Evolutionary conservation across 2,113 vertebrate genomes (phyloP), one percentile per base, ranked within the genome.

Genomic region (Amblyopsis rosae): DNA sequence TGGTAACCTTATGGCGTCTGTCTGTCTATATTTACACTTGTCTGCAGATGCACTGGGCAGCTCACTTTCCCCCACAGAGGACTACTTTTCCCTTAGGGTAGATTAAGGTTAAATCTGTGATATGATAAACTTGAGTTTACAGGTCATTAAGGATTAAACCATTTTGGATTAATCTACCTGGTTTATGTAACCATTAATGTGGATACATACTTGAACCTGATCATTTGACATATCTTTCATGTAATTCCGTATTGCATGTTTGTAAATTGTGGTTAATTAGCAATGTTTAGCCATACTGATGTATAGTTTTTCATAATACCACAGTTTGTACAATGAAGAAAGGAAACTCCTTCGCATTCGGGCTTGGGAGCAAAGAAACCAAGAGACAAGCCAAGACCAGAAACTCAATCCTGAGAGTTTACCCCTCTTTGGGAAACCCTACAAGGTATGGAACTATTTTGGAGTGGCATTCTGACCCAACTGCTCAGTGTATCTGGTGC

Each of bases 401-500:
- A 93, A 94, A 49, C 70, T 76, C 10, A 91, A 92, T 65, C 62
- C 78, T 4, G 88, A 95, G 71, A 93, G 90, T 63, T 87, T 85
- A 1, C 96, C 96, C 0, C 95, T 97, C 55, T 99, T 98, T 86
- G 92, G 92, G 85, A 92, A 96, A 77, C 98, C 97, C 35, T 96
- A 95, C 88, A 99, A 98, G 95, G 97, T 99, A 92, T 78, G 69
- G 13, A 3, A 17, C 4, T 12, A 17, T 61, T 41, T 41, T 41
- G 35, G 35, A 41, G 35, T 41, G 4, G 35, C 7, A 8, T 41
- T 41, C 7, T 41, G 4, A 41, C 35, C 35, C 7, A 41, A 41
- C 35, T 41, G 7, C 35, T 41, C 0, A 41, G 35, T 41, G 35
- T 5, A 41, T 41, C 7, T 41, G 35, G 7, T 41, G 35, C 35